Evolutionary conservation across 2,888 invertebrate genomes (phyloP), one percentile per base, ranked within the genome.

Genomic region (Phaonia tiefii): DNA sequence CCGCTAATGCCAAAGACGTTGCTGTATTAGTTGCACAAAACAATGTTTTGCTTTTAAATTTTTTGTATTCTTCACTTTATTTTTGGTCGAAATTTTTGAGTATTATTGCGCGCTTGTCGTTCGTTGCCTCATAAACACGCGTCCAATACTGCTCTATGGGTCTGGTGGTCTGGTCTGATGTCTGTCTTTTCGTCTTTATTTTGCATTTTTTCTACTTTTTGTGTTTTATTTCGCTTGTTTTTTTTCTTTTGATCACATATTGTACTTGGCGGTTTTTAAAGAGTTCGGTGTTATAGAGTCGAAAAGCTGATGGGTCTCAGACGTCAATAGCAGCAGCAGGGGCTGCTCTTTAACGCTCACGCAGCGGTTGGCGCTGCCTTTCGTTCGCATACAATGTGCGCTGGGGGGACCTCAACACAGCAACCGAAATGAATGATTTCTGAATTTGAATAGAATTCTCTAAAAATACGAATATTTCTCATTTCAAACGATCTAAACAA

Each of bases 131-230:
- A 63, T 78, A 78, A 75, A 81, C 72, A 81, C 81, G 81, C 81
- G 81, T 81, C 75, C 78, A 81, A 81, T 81, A 81, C 81, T 81
- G 75, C 72, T 78, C 81, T 81, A 75, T 78, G 72, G 81, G 67
- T 81, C 78, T 81, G 81, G 75, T 78, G 81, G 67, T 81, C 78
- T 81, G 81, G 75, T 78, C 67, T 75, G 75, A 58, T 81, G 81
- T 81, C 81, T 81, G 81, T 81, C 81, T 75, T 69, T 75, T 78
- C 56, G 72, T 65, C 81, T 81, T 81, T 78, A 72, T 78, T 71
- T 56, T n/a, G n/a, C n/a, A n/a, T n/a, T n/a, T 76, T 76, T 67
- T 79, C 67, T 31, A 31, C 31, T 31, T 65, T 63, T 74, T 60
- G 42, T 60, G 37, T 67, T 79, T 72, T 63, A 67, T 80, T 80